Evolutionary conservation across 2,888 invertebrate species (phyloP), one percentile per base, ranked within the genome.

Genomic region (Pseudanteris insignis): DNA sequence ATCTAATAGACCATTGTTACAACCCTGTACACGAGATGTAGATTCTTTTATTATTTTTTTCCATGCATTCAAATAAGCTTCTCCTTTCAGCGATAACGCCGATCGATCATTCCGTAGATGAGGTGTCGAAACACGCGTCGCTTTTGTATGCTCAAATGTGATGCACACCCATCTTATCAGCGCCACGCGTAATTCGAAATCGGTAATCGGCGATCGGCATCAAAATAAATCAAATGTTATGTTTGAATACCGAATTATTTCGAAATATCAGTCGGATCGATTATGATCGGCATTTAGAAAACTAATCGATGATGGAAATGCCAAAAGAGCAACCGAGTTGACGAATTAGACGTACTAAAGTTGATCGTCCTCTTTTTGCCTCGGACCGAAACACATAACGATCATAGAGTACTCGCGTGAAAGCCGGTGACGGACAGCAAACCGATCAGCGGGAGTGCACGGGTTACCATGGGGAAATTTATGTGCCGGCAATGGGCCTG

Each of bases 1-100:
- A 3, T 50, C 40, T 61, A 50, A 55, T 55, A 61, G 40, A 34
- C 44, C 30, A 48, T 48, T 44, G 43, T 59, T 59, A 24, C 25
- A 24, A 30, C 34, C 48, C 33, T 26, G 38, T 28, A 4, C 33
- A 11, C 14, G 14, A 30, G 14, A 21, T 37, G 38, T 44, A 43
- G 37, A 41, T 47, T 4, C 6, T 4, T 18, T 4, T 18, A 18
- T 18, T 4, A 18, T 18, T 18, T 18, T 48, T 57, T 34, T 30
- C 30, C 34, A 38, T 53, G 34, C 40, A 47, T 47, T 43, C 29
- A 43, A 48, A 47, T 43, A 32, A 24, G 13, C 1, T 9, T 18
- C 6, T 37, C 29, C 28, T 44, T 44, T 33, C 26, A 25, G n/a
- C 30, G 55, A 57, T 48, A 57, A 43, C 36, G 13, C n/a, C 24